Evolutionary conservation across 30 jellyfish, hydroid and myxozoan species (phyloP).

Genomic region (Calvadosia cruxmelitensis): DNA sequence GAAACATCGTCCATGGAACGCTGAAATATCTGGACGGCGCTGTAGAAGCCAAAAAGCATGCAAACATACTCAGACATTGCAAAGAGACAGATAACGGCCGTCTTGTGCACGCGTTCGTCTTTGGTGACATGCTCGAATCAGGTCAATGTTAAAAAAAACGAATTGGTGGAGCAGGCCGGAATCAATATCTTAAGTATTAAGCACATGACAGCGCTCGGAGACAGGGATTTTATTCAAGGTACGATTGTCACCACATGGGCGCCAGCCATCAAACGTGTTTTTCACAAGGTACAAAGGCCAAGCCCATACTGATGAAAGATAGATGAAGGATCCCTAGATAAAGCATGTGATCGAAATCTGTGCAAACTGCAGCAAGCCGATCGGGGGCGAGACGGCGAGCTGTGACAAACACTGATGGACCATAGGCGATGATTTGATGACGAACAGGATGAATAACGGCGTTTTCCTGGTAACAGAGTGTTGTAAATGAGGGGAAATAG

Average conservation of each 20-base stretch:
- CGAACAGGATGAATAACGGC: conserved; percentile 17
- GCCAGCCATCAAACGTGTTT: conserved; percentile 19
- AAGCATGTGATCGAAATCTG: conserved; percentile 35
- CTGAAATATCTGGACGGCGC: too few species aligned
- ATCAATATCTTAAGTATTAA: background rate
- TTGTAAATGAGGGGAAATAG: conserved; percentile 6
- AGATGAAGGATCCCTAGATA: conserved; percentile 47
- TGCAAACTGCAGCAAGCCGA: conserved; percentile 16
- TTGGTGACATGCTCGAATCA: conserved; percentile 4
- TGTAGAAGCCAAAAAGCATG: too few species aligned
- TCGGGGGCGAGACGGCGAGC: conserved; percentile 46
- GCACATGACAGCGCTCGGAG: conserved; percentile 1
- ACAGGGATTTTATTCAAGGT: background rate
- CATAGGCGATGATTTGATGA: conserved; percentile 21
- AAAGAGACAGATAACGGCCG: background rate
- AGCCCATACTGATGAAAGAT: conserved; percentile 30
- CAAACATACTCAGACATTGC: background rate
- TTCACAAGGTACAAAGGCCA: conserved; percentile 40
- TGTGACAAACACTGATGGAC: conserved; percentile 26
- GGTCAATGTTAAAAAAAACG: background rate
- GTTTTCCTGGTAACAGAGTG: conserved; percentile 16
- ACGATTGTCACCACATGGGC: conserved; percentile 16
- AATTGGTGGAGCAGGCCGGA: background rate
- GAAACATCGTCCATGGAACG: too few species aligned
- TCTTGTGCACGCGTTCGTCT: background rate